A percentile compares a stretch with the other conserved stretches of the same genome.
These are phyloP conservation scores for Chionoecetes opilio DNA, from an alignment of 1,140 invertebrate species.

Conservation along the genomic window DNA sequence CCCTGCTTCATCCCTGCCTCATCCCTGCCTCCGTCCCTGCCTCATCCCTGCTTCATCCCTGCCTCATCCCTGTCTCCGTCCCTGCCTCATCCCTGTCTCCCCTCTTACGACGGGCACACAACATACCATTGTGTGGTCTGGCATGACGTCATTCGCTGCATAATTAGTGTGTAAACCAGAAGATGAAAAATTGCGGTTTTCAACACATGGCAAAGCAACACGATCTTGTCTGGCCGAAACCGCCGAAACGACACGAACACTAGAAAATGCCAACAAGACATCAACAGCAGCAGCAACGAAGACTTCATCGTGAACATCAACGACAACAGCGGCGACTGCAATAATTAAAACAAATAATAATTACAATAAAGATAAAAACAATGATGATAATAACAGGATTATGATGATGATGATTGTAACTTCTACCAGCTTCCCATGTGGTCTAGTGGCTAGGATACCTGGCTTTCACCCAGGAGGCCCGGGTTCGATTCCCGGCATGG, in stretches of 20 bases:
- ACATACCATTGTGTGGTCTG: neutral
- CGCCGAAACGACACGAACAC: neutral
- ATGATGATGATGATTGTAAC: neutral
- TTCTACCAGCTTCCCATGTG: conserved; percentile 83
- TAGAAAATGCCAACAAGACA: neutral
- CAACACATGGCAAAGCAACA: neutral
- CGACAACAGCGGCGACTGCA: neutral
- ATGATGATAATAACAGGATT: neutral
- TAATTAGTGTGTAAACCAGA: conserved; percentile 1
- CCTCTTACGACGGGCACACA: neutral
- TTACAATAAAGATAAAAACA: neutral
- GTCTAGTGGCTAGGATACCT: conserved; percentile 85
- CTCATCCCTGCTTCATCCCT: neutral
- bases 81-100: neutral
- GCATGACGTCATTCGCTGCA: neutral
- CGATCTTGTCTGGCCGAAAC: neutral
- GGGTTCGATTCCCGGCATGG: conserved; percentile 84
- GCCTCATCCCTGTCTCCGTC: too few relatives aligned
- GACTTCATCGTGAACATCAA: neutral
- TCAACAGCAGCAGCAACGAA: neutral
- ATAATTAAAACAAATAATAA: neutral
- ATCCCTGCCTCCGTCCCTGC: too few relatives aligned
- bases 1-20: neutral
- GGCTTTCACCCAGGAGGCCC: conserved; percentile 85
- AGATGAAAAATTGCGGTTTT: neutral